Conservation (phyloP, 1,140 invertebrate species). For the Leptinotarsa texana region DNA sequence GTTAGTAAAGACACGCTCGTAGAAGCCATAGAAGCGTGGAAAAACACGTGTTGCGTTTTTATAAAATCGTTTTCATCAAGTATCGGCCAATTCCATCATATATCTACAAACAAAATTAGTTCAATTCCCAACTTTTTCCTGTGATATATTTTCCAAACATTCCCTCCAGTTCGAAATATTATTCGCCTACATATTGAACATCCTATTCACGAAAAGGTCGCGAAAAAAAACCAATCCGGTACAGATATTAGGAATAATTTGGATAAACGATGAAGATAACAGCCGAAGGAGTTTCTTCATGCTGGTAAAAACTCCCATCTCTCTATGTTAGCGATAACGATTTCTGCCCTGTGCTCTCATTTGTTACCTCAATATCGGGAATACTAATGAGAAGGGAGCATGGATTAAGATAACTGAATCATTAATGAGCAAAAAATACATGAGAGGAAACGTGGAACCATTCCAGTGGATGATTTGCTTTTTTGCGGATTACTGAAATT, state of each 20-base stretch:
- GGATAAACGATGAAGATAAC: background rate
- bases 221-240: background rate
- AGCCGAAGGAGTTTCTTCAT: background rate
- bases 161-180: too few species aligned
- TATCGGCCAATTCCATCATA: too few species aligned
- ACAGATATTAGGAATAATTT: background rate
- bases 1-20: too few species aligned
- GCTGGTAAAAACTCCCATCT: background rate
- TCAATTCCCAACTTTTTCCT: too few species aligned
- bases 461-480: background rate
- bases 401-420: conserved; percentile 6
- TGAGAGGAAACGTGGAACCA: background rate
- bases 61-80: too few species aligned
- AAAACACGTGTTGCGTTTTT: too few species aligned
- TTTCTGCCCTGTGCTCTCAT: background rate
- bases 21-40: too few species aligned
- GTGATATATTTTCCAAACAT: too few species aligned
- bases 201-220: too few species aligned
- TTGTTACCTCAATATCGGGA: background rate
- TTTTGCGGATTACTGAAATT: background rate
- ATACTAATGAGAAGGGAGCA: background rate
- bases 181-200: too few species aligned
- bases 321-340: background rate
- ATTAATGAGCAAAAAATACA: conserved; percentile 2
- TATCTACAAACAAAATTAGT: too few species aligned